phyloP scores from a whole-genome alignment of 1,140 invertebrate genomes.

The Coptotermes formosanus region DNA sequence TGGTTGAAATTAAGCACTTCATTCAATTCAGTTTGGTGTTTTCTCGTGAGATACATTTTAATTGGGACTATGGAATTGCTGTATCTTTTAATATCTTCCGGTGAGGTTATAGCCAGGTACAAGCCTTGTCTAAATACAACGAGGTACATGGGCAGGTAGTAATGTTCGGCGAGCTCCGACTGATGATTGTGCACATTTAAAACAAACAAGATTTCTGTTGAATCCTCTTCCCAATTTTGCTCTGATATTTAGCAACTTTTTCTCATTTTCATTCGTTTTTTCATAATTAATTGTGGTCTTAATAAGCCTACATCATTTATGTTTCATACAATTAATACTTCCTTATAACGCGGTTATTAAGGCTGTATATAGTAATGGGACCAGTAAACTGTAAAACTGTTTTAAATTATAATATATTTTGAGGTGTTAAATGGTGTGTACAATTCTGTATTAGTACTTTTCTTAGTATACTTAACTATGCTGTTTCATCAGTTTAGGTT shows the following conservation, averaged over 20 bases:
- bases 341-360: too few species aligned
- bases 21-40: background rate
- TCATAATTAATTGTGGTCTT: background rate
- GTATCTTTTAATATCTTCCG: background rate
- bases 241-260: background rate
- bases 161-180: background rate
- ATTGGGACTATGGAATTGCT: background rate
- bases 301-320: background rate
- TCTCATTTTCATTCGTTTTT: background rate
- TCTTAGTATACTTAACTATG: too few species aligned
- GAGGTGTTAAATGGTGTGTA: too few species aligned
- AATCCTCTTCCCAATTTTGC: background rate
- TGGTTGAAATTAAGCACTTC: background rate
- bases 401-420: too few species aligned
- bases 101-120: background rate
- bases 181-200: background rate
- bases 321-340: too few species aligned
- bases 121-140: background rate
- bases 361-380: too few species aligned
- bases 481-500: too few species aligned
- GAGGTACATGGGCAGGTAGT: background rate
- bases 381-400: too few species aligned
- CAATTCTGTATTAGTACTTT: too few species aligned
- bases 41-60: background rate
- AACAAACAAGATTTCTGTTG: background rate